A percentile compares a stretch with the other conserved stretches of the same genome.
Conservation (phyloP, 2,888 invertebrate genomes). For the Slavum lentiscoides region DNA sequence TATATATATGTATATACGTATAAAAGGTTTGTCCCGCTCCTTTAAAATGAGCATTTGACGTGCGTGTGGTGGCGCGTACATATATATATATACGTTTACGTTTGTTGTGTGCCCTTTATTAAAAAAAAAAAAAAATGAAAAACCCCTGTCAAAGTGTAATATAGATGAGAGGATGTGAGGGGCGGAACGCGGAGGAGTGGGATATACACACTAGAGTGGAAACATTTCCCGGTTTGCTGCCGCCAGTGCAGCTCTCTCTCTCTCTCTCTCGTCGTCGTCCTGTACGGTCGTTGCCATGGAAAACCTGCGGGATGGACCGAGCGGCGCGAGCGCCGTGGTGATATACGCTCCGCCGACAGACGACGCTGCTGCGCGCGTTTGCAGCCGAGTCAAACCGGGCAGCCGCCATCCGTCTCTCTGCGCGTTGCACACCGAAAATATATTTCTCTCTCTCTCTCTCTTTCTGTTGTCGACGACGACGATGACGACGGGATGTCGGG, state of each 20-base stretch:
- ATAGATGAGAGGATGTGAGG: slow-evolving; percentile 6
- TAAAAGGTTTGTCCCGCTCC: neutral
- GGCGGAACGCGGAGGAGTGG: slow-evolving; percentile 23
- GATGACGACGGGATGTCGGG: no score
- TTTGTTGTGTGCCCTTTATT: slow-evolving; percentile 42
- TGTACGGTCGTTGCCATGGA: slow-evolving; percentile 41
- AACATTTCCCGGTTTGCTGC: slow-evolving; percentile 34
- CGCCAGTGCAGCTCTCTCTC: neutral
- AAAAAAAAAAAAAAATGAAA: slow-evolving; percentile 50
- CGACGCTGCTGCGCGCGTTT: neutral
- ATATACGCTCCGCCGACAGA: no score
- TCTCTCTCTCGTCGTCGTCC: neutral
- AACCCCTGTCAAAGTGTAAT: slow-evolving; percentile 47
- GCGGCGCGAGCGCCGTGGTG: neutral
- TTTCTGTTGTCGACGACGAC: no score
- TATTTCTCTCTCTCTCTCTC: no score
- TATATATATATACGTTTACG: slow-evolving; percentile 6
- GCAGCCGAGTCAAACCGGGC: slow-evolving; percentile 7
- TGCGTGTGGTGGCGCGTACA: neutral
- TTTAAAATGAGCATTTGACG: slow-evolving; percentile 31
- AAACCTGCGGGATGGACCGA: slow-evolving; percentile 37
- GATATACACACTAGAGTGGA: slow-evolving; percentile 45
- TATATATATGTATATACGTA: no score
- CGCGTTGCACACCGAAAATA: no score
- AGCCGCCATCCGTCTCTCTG: slow-evolving; percentile 28